Percentiles rank a stretch among this genome's conserved stretches.
phyloP scores from a whole-genome alignment of 2,113 vertebrate species.

The Nothocercus julius region DNA sequence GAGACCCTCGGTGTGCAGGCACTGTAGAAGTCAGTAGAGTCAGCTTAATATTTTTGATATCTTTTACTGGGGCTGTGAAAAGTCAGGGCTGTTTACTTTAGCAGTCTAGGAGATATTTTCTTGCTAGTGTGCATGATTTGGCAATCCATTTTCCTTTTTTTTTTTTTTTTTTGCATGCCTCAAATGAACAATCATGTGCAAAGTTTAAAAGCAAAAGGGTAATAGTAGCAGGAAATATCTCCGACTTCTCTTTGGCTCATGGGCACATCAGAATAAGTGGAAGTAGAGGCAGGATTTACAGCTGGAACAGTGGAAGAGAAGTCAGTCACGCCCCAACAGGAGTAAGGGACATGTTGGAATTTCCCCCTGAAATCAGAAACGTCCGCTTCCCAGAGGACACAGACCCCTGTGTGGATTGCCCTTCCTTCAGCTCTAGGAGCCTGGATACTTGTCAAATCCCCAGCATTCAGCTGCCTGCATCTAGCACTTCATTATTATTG shows the following conservation, averaged over 20 bases:
- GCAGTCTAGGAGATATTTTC: background rate
- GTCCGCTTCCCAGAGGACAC: background rate
- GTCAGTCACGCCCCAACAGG: background rate
- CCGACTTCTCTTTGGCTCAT: background rate
- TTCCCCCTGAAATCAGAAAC: background rate
- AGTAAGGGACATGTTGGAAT: background rate
- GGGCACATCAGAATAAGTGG: background rate
- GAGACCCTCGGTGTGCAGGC: background rate
- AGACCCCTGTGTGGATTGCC: background rate
- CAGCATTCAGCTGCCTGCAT: slow-evolving; percentile 46
- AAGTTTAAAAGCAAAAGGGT: background rate
- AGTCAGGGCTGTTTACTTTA: background rate
- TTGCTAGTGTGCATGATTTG: background rate
- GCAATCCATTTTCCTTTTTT: background rate
- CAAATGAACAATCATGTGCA: background rate
- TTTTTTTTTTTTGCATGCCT: background rate
- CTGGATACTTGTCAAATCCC: slow-evolving; percentile 58
- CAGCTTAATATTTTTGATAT: background rate
- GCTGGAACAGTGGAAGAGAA: background rate
- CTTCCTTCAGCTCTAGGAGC: slow-evolving; percentile 6
- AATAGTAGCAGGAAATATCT: background rate
- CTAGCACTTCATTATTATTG: slow-evolving; percentile 54
- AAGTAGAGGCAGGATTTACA: background rate
- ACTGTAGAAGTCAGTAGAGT: background rate
- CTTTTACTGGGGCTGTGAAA: background rate